phyloP scores from a whole-genome alignment of 1,140 invertebrate species.

The Caenorhabditis brenneri region DNA sequence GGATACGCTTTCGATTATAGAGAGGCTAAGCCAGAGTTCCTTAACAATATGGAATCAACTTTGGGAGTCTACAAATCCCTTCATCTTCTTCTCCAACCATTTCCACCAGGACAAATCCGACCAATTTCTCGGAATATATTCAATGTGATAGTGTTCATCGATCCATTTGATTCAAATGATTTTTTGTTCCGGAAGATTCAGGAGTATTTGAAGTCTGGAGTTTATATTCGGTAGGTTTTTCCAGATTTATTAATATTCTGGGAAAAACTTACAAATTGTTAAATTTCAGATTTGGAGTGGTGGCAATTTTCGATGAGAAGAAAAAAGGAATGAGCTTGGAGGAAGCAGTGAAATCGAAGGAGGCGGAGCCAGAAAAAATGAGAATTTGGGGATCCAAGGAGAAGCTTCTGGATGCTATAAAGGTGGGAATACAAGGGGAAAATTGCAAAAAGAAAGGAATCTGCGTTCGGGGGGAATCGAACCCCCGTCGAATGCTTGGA shows the following conservation, averaged over 20 bases:
- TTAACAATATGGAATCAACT: neutral
- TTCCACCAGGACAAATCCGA: neutral
- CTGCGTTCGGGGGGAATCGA: slow-evolving; percentile 69
- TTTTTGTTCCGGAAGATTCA: neutral
- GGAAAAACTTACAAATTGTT: no score
- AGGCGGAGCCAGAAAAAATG: no score
- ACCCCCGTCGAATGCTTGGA: slow-evolving; percentile 73
- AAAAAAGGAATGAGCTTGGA: neutral
- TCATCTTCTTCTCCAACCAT: neutral
- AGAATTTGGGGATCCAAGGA: neutral
- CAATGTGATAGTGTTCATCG: neutral
- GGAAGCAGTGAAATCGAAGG: neutral
- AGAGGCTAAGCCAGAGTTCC: neutral
- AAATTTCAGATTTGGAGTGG: slow-evolving; percentile 9
- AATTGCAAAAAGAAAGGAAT: neutral
- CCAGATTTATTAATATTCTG: no score
- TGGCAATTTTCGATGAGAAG: neutral
- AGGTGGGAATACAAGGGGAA: neutral
- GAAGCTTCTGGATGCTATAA: neutral
- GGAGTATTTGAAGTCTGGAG: neutral
- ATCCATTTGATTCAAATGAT: slow-evolving; percentile 6
- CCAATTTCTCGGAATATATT: slow-evolving; percentile 7
- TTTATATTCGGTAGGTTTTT: neutral
- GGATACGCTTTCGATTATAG: neutral
- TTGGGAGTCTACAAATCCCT: neutral